Conservation (phyloP, 2,797 vertebrate species). For the Gila robusta region DNA sequence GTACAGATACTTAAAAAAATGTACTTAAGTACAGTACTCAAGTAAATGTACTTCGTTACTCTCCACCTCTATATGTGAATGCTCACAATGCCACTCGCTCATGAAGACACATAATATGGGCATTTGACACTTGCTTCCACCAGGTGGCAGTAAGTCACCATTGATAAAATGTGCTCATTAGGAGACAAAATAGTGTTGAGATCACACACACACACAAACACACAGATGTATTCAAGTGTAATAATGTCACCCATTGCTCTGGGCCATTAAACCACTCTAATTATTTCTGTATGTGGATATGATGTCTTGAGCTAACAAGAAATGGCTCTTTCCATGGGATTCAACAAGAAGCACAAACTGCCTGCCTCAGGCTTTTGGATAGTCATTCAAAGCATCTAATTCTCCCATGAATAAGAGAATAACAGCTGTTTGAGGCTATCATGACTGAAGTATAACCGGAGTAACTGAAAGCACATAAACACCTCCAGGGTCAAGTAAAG, state of each 20-base stretch:
- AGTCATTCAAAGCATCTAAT: slow-evolving; percentile 19
- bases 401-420: background rate
- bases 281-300: slow-evolving; percentile 8
- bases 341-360: background rate
- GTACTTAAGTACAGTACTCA: no score
- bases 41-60: no score
- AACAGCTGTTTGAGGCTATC: slow-evolving; percentile 15
- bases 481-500: slow-evolving; percentile 10
- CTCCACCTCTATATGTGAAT: no score
- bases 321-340: slow-evolving; percentile 24
- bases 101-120: background rate
- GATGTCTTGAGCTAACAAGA: slow-evolving; percentile 1
- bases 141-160: slow-evolving; percentile 68
- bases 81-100: background rate
- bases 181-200: slow-evolving; percentile 49
- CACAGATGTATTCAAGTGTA: slow-evolving; percentile 6
- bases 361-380: background rate
- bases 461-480: slow-evolving; percentile 1
- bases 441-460: background rate
- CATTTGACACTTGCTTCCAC: slow-evolving; percentile 63
- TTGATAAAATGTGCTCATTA: background rate
- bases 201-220: slow-evolving; percentile 65
- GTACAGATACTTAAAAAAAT: no score
- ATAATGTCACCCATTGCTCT: slow-evolving; percentile 17
- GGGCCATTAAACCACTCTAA: background rate